phyloP scores from a whole-genome alignment of 2,113 vertebrate species.

The Aphyosemion australe region DNA sequence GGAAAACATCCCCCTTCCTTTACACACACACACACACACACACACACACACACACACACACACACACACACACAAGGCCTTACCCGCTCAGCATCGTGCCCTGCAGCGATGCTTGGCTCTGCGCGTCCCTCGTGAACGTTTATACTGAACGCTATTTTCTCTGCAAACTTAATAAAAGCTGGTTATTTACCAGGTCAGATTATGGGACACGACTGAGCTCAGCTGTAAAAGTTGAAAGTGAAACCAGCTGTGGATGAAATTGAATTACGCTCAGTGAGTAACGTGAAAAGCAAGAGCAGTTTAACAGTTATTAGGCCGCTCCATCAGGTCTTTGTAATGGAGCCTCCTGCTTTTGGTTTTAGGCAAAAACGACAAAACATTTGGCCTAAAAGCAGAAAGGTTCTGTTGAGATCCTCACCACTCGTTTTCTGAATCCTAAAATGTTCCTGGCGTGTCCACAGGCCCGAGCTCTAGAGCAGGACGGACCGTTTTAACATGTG shows the following conservation, averaged over 20 bases:
- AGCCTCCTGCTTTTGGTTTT: neutral
- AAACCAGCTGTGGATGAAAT: constrained; percentile 81
- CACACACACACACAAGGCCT: neutral
- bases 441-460: too few relatives aligned
- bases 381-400: neutral
- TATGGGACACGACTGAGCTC: constrained; percentile 76
- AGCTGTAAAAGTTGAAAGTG: constrained; percentile 78
- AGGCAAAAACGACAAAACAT: neutral
- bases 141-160: constrained; percentile 77
- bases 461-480: too few relatives aligned
- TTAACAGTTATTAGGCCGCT: constrained; percentile 75
- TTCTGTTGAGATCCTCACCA: neutral
- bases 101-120: constrained; percentile 54
- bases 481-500: constrained; percentile 68
- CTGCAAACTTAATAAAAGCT: constrained; percentile 81
- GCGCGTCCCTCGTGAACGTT: constrained; percentile 57
- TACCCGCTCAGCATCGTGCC: constrained; percentile 40
- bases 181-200: constrained; percentile 81
- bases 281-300: constrained; percentile 79
- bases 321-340: constrained; percentile 6
- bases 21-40: constrained; percentile 1
- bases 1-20: constrained; percentile 4
- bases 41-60: constrained; percentile 23
- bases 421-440: constrained; percentile 26
- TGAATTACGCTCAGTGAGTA: constrained; percentile 75